Base-by-base conservation (phyloP, 2,797 vertebrate genomes). In the Sorex maritimensis region DNA sequence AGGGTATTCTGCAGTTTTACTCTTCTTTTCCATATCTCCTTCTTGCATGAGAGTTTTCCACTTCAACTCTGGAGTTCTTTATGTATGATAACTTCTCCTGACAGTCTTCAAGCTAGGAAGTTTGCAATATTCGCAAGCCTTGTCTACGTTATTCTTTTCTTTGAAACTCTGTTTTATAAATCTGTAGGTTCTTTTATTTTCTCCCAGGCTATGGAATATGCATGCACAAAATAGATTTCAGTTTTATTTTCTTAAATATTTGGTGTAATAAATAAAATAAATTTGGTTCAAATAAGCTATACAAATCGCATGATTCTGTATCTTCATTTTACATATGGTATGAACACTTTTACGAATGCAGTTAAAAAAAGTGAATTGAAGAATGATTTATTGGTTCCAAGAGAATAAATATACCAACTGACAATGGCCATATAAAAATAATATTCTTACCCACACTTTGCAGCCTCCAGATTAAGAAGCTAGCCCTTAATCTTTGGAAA, bases 11-110 rank as follows among this genome's bases (percentile, higher is more conserved):
- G 61, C 6, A 58, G 28, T 9, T 84, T 23, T 46, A 1, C 14
- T 41, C 7, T 4, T 7, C 44, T 0, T 14, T 41, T 21, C n/a
- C 24, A n/a, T 69, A 49, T 1, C 2, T 49, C 13, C 5, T 65
- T 69, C 11, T 12, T n/a, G 55, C n/a, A 13, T 88, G 34, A 19
- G 30, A 52, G 34, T 2, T 83, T 85, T n/a, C 7, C 34, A 3
- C 7, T 52, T 85, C 21, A 0, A 5, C 1, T 15, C n/a, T 38
- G n/a, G 17, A 49, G 6, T 1, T 3, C 23, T 34, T 44, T 79
- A 28, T 49, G 1, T 86, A 74, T 82, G 19, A 52, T 1, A 34
- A 1, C 63, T 5, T 19, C 55, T 46, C 78, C 73, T 1, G 13
- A 21, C 1, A 83, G 24, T 73, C 55, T 86, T 61, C n/a, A 5